A percentile compares a stretch with the other conserved stretches of the same genome.
Evolutionary conservation across 2,888 invertebrate genomes (phyloP).

Genomic region (Azorinus chamasolen): DNA sequence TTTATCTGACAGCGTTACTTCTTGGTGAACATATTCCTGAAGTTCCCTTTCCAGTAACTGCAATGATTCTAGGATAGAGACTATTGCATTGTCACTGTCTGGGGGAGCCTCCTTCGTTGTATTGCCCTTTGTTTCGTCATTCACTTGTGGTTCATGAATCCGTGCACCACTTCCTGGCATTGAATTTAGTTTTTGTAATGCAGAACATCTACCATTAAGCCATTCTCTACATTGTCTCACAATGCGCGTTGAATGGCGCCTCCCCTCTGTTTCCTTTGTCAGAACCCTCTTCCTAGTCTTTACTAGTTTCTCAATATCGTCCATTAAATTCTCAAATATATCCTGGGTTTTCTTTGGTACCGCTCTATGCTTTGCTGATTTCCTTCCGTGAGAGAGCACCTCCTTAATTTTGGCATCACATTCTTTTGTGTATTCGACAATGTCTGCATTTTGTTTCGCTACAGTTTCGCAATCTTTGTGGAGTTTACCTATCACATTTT

Average conservation of each 20-base stretch:
- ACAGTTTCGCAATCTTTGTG: slow-evolving; percentile 70
- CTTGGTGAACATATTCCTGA: slow-evolving; percentile 68
- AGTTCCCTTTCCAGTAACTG: slow-evolving; percentile 67
- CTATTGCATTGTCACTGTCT: slow-evolving; percentile 61
- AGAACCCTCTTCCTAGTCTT: slow-evolving; percentile 56
- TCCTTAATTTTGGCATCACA: slow-evolving; percentile 66
- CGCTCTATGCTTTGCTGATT: slow-evolving; percentile 53
- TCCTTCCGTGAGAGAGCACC: slow-evolving; percentile 50
- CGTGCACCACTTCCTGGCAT: slow-evolving; percentile 18
- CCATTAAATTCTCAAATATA: slow-evolving; percentile 68
- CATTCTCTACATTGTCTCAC: slow-evolving; percentile 69
- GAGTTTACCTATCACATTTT: slow-evolving; percentile 68
- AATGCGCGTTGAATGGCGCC: slow-evolving; percentile 66
- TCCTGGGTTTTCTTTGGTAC: slow-evolving; percentile 67
- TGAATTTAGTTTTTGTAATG: slow-evolving; percentile 51
- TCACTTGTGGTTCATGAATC: slow-evolving; percentile 5
- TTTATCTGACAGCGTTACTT: slow-evolving; percentile 67
- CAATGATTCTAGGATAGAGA: slow-evolving; percentile 68
- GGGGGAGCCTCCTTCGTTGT: slow-evolving; percentile 34
- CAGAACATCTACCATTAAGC: slow-evolving; percentile 55
- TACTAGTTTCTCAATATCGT: slow-evolving; percentile 70
- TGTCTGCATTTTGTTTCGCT: slow-evolving; percentile 68
- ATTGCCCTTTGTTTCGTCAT: slow-evolving; percentile 13
- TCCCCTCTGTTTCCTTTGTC: slow-evolving; percentile 67
- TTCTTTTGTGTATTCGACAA: slow-evolving; percentile 64